Base-by-base conservation (phyloP, 1,140 invertebrate genomes). In the Babylonia areolata region DNA sequence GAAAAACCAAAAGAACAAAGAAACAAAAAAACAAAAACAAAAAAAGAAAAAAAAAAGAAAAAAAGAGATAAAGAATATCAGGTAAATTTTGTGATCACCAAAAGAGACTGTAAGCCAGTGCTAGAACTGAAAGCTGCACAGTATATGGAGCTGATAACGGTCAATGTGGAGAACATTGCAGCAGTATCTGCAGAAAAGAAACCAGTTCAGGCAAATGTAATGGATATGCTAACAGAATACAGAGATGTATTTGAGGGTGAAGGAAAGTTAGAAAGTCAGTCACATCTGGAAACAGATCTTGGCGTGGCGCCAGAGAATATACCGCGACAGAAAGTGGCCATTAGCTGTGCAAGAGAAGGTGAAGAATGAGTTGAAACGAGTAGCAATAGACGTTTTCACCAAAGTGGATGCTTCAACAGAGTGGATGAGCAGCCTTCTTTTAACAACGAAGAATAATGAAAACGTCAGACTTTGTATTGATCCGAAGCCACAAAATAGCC, bases 301-400 rank as follows among this genome's bases (percentile, higher is more conserved):
- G 17, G 0, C 46, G 2, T 51, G 9, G 1, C 46, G 9, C 2
- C 46, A 3, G 46, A 0, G 46, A 51, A 51, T 0, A 51, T 51
- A 17, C 46, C 46, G 17, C 17, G 46, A n/a, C 2, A 51, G 46
- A 51, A 51, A 51, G 2, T 51, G 0, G 46, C 46, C 46, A 17
- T 12, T 51, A 51, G n/a, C n/a, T n/a, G n/a, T 64, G 12, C 17
- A 64, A n/a, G 6, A 64, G 28, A 64, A 64, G 58, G 58, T 90
- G 0, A 88, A 94, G 88, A 82, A 89, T 75, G 87, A 91, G 81
- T 37, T 89, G 73, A 69, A 87, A 5, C 39, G 84, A 15, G 87
- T 87, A 37, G 54, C 75, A n/a, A 31, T 83, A 39, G 80, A 85
- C 0, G 86, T 90, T 40, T 86, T 91, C 69, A 39, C 42, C n/a